A percentile compares a stretch with the other conserved stretches of the same genome.
These are phyloP conservation scores for Trichopria drosophilae DNA, from an alignment of 2,888 invertebrate genomes.

Conservation along the genomic window DNA sequence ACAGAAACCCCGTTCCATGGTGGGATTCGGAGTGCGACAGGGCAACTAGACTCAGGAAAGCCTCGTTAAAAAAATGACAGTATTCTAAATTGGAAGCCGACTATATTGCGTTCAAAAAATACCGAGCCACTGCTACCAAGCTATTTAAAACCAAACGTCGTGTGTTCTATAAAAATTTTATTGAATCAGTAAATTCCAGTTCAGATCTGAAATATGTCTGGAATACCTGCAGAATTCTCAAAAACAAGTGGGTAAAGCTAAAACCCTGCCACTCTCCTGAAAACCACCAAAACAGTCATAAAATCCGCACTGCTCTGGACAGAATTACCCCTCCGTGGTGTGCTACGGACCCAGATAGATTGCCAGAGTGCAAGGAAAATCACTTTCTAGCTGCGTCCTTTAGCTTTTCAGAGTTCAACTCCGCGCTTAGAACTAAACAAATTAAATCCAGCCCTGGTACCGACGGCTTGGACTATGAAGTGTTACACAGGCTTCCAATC, in stretches of 20 bases:
- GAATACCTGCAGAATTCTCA: too few relatives aligned
- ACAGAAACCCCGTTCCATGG: too few relatives aligned
- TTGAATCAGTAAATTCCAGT: constrained; percentile 4
- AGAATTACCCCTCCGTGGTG: constrained; percentile 6
- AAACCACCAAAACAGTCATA: not conserved
- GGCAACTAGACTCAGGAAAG: too few relatives aligned
- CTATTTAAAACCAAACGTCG: constrained; percentile 16
- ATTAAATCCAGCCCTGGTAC: constrained; percentile 27
- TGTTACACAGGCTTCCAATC: constrained; percentile 14
- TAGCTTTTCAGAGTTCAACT: constrained; percentile 23
- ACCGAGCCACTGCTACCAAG: too few relatives aligned
- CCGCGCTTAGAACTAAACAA: constrained; percentile 16
- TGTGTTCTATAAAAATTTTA: too few relatives aligned
- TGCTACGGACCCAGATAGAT: not conserved
- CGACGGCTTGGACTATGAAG: constrained; percentile 25
- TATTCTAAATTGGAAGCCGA: constrained; percentile 6
- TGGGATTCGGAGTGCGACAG: too few relatives aligned
- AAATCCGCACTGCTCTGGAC: not conserved
- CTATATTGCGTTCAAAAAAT: constrained; percentile 20
- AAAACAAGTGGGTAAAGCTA: constrained; percentile 6
- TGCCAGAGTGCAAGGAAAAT: not conserved
- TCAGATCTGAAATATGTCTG: constrained; percentile 12
- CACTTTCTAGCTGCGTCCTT: constrained; percentile 7
- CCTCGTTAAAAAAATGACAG: too few relatives aligned
- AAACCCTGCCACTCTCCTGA: not conserved